Percentiles rank a stretch among this genome's conserved stretches.
Conservation (phyloP, 2,113 vertebrate species). For the Ageneiosus marmoratus region DNA sequence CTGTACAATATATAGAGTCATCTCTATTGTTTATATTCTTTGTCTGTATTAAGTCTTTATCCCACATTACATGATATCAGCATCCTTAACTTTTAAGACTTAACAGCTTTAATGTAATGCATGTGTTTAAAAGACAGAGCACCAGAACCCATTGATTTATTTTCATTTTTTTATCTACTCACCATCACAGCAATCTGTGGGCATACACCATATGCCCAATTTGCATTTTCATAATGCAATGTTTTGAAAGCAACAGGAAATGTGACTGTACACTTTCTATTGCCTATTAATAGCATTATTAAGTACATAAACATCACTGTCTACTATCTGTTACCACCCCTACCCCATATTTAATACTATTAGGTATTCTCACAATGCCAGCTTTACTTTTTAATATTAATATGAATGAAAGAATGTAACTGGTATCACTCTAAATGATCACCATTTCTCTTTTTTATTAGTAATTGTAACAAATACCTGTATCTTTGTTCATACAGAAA, state of each 20-base stretch:
- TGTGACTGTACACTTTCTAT: background rate
- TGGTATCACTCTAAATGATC: background rate
- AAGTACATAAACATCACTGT: background rate
- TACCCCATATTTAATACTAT: background rate
- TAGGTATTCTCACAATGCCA: background rate
- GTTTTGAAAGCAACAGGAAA: conserved; percentile 11
- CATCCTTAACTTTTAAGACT: conserved; percentile 19
- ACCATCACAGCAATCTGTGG: background rate
- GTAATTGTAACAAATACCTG: conserved; percentile 2
- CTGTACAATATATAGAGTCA: background rate
- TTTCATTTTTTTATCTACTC: background rate
- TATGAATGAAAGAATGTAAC: background rate
- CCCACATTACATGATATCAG: conserved; percentile 2
- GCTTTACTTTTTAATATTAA: background rate
- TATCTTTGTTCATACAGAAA: background rate
- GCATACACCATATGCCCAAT: background rate
- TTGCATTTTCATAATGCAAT: background rate
- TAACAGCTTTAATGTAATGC: background rate
- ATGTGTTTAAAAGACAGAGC: background rate
- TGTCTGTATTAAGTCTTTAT: background rate
- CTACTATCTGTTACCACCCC: background rate
- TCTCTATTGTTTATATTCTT: background rate
- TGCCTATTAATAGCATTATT: too few relatives aligned
- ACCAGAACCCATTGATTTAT: background rate
- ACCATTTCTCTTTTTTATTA: background rate